These are phyloP conservation scores for Athripsodes cinereus DNA, from an alignment of 2,888 invertebrate species.

Conservation along the genomic window DNA sequence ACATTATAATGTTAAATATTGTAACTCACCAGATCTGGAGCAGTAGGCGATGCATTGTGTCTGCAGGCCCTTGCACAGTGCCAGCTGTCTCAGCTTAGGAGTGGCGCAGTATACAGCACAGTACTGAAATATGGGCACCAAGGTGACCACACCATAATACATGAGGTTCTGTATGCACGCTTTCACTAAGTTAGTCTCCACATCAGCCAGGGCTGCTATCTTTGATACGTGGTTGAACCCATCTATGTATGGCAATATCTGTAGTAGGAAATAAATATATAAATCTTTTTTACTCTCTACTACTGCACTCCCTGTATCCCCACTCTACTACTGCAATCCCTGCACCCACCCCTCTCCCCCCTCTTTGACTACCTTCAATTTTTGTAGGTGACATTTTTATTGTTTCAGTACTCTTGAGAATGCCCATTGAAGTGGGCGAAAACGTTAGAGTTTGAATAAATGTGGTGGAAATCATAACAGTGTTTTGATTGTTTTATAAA, in stretches of 20 bases:
- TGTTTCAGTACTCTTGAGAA: too few relatives aligned
- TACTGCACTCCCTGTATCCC: too few relatives aligned
- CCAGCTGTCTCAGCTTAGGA: conserved; percentile 60
- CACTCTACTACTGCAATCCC: too few relatives aligned
- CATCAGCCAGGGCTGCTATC: conserved; percentile 73
- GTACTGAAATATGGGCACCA: conserved; percentile 77
- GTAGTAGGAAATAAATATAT: conserved; percentile 27
- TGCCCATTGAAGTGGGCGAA: too few relatives aligned
- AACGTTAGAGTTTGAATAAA: too few relatives aligned
- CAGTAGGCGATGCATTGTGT: conserved; percentile 65
- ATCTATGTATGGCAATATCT: conserved; percentile 74
- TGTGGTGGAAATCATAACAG: too few relatives aligned
- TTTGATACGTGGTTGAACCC: conserved; percentile 75
- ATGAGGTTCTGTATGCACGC: conserved; percentile 76
- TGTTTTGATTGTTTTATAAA: too few relatives aligned
- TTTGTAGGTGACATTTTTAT: too few relatives aligned
- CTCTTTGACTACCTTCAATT: too few relatives aligned
- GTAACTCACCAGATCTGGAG: conserved; percentile 54
- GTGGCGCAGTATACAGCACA: conserved; percentile 58
- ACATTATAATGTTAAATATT: conserved; percentile 28
- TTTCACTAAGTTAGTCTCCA: conserved; percentile 74
- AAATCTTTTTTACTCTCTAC: too few relatives aligned
- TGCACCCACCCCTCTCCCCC: too few relatives aligned
- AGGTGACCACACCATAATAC: conserved; percentile 66
- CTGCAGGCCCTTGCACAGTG: conserved; percentile 59